Conservation (phyloP, 2,797 vertebrate species). For the Thunnus albacares region DNA sequence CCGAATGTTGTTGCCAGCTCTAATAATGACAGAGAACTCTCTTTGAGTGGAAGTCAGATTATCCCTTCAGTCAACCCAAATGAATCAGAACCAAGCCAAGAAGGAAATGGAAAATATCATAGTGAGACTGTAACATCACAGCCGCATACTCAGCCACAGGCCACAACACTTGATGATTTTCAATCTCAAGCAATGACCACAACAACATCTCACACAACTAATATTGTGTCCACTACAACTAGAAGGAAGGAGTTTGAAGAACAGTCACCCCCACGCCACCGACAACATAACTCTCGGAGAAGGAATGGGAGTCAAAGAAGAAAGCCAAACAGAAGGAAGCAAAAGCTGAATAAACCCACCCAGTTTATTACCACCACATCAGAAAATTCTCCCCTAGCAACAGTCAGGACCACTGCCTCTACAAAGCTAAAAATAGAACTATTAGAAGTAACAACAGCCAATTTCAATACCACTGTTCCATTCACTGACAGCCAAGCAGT, state of each 20-base stretch:
- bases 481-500: slow-evolving; percentile 69
- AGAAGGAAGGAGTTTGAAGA: not conserved
- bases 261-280: not conserved
- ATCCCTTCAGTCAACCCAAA: slow-evolving; percentile 46
- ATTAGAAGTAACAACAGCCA: slow-evolving; percentile 50
- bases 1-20: slow-evolving; percentile 38
- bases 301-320: slow-evolving; percentile 83
- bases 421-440: slow-evolving; percentile 67
- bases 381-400: slow-evolving; percentile 33
- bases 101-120: slow-evolving; percentile 55
- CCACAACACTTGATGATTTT: slow-evolving; percentile 33
- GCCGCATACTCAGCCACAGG: slow-evolving; percentile 27
- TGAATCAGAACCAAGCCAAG: slow-evolving; percentile 44
- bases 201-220: slow-evolving; percentile 22
- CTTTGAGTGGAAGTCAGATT: slow-evolving; percentile 47
- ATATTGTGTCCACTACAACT: not conserved
- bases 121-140: slow-evolving; percentile 35
- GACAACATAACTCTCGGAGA: slow-evolving; percentile 67
- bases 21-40: slow-evolving; percentile 45
- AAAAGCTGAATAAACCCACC: slow-evolving; percentile 74
- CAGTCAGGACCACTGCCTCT: slow-evolving; percentile 46
- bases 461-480: slow-evolving; percentile 70
- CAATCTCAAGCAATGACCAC: slow-evolving; percentile 47
- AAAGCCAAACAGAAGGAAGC: slow-evolving; percentile 85
- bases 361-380: slow-evolving; percentile 40